Conservation (phyloP, 2,797 vertebrate genomes). For the Microctenopoma stevenorrisi region DNA sequence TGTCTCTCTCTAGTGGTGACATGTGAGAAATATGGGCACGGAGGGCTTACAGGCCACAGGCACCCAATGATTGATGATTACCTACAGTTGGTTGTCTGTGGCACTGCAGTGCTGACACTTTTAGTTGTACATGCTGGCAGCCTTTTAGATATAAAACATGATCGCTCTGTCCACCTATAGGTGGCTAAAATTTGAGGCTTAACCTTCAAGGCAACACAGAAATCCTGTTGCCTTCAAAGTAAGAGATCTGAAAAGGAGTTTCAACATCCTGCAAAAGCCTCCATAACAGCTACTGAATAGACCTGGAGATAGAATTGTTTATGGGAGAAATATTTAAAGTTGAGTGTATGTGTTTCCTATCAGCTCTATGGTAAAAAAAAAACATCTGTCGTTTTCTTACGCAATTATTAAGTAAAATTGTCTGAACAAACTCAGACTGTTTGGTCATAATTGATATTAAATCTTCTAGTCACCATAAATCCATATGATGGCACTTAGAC, state of each 20-base stretch:
- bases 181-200: not conserved
- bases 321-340: too few species aligned
- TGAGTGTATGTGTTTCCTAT: not conserved
- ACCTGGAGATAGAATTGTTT: too few species aligned
- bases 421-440: not conserved
- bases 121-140: not conserved
- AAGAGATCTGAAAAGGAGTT: not conserved
- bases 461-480: constrained; percentile 36
- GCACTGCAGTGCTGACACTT: not conserved
- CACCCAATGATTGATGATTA: not conserved
- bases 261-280: constrained; percentile 1
- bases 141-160: not conserved
- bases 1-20: constrained; percentile 74
- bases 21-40: constrained; percentile 23
- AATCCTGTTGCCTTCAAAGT: not conserved
- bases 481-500: constrained; percentile 43
- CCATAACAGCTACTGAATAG: not conserved
- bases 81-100: not conserved
- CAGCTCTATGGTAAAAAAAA: not conserved
- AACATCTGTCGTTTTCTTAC: not conserved
- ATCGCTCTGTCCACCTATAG: not conserved
- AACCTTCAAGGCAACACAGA: not conserved
- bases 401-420: not conserved
- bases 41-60: not conserved
- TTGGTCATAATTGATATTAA: constrained; percentile 24